Evolutionary conservation across 2,888 invertebrate species (phyloP).

Genomic region (Drosophila infuscata): DNA sequence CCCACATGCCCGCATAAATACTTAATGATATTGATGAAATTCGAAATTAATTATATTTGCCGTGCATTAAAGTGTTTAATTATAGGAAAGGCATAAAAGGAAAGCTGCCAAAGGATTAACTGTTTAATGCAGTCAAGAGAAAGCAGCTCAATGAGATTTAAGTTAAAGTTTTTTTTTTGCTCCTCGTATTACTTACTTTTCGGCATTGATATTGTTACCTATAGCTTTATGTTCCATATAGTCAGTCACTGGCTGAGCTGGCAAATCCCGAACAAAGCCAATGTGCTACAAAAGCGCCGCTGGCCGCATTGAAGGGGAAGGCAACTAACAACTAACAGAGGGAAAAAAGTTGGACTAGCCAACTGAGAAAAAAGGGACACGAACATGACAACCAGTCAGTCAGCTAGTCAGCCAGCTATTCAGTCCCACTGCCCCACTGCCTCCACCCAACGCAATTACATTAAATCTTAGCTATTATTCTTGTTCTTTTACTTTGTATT

Average conservation of each 20-base stretch:
- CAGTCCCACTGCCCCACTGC: constrained; percentile 20
- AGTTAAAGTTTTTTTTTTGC: constrained; percentile 51
- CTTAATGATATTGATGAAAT: constrained; percentile 50
- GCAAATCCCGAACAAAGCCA: constrained; percentile 76
- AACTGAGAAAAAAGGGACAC: constrained; percentile 72
- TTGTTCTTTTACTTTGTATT: constrained; percentile 78
- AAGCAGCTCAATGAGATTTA: constrained; percentile 38
- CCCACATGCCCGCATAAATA: constrained; percentile 32
- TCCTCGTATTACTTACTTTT: constrained; percentile 41
- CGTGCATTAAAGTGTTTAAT: constrained; percentile 64
- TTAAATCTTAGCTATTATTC: constrained; percentile 79
- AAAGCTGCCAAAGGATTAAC: constrained; percentile 64
- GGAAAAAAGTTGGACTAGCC: constrained; percentile 57
- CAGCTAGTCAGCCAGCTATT: constrained; percentile 3
- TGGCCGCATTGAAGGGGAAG: constrained; percentile 63
- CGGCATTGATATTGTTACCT: constrained; percentile 66
- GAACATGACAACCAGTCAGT: constrained; percentile 54
- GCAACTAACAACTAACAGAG: constrained; percentile 38
- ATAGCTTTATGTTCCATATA: constrained; percentile 32
- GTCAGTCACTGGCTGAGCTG: constrained; percentile 53
- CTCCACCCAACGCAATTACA: constrained; percentile 69
- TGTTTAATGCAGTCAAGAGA: constrained; percentile 51
- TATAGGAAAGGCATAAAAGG: constrained; percentile 37
- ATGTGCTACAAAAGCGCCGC: constrained; percentile 61
- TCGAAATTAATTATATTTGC: constrained; percentile 45